Evolutionary conservation across 2,888 invertebrate genomes (phyloP), one percentile per base, ranked within the genome.

Genomic region (Epicampocera succincta): DNA sequence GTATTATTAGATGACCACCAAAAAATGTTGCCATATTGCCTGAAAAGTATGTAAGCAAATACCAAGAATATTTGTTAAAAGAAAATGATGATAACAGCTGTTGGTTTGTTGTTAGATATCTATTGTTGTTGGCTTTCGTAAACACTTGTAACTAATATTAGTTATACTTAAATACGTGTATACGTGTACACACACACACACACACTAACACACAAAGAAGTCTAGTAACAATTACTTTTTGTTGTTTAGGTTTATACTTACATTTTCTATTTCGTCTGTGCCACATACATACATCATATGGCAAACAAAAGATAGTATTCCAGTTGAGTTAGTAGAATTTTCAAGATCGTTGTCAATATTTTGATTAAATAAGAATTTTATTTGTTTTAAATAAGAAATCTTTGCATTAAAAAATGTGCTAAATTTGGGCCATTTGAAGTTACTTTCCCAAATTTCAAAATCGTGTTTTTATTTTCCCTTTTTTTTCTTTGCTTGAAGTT

Each of bases 321-420:
- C 13, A 4, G 4, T 56, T 65, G 46, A 60, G 46, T 48, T 71
- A 33, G 29, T 21, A 61, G 9, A 1, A 17, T 60, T 80, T 75
- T 56, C 13, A 63, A 73, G 61, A 73, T 81, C 77, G 68, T 76
- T 68, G 76, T 66, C 72, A 76, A 75, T 56, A 66, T 21, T 8
- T 63, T 60, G 4, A 42, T 3, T n/a, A 29, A 44, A 25, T 8
- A 65, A n/a, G 17, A 44, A n/a, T n/a, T 54, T 17, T 19, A 29
- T 54, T 29, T 17, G 2, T 13, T 54, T 54, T 33, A 56, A 40
- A 52, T 40, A 40, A 44, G 6, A 9, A 25, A 3, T n/a, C 0
- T 19, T 5, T 2, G 33, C 66, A 63, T 38, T 40, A 60, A 9
- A 71, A 71, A 33, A 76, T 76, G 66, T 68, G 44, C 17, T 66